These are phyloP conservation scores for Micromussa lordhowensis DNA, from an alignment of 92 coral and sea anemone genomes.

Conservation along the genomic window DNA sequence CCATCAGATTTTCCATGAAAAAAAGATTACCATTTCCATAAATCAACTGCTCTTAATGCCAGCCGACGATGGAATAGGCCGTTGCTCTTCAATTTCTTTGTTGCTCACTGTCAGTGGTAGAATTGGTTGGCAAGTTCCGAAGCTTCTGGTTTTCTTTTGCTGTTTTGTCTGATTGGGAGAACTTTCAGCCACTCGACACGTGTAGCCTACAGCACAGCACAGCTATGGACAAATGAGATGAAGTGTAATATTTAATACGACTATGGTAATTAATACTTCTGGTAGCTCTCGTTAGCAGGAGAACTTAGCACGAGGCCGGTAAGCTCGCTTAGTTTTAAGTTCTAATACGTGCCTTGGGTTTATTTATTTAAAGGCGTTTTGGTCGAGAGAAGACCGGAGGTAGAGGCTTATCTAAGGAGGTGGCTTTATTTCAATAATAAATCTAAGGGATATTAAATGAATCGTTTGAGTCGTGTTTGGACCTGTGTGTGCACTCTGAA, in stretches of 20 bases:
- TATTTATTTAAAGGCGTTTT: not conserved
- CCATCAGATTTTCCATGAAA: not conserved
- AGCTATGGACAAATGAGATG: not conserved
- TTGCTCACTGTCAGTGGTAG: not conserved
- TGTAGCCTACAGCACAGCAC: slow-evolving; percentile 34
- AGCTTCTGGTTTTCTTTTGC: not conserved
- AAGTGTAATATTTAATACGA: not conserved
- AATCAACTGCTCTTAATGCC: not conserved
- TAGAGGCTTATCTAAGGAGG: too few species aligned
- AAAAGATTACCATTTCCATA: not conserved
- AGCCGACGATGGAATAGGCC: not conserved
- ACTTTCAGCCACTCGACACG: not conserved
- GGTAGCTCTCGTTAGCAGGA: too few species aligned
- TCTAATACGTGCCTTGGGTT: not conserved
- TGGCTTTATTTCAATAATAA: too few species aligned
- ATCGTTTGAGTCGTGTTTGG: too few species aligned
- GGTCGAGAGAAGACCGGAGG: too few species aligned
- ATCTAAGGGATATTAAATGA: too few species aligned
- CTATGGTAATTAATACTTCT: too few species aligned
- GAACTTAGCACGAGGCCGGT: not conserved
- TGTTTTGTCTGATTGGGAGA: slow-evolving; percentile 20
- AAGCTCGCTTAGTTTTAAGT: not conserved
- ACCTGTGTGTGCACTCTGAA: too few species aligned
- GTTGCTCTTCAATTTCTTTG: slow-evolving; percentile 25
- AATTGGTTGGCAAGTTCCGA: slow-evolving; percentile 28